Evolutionary conservation across 2,888 invertebrate species (phyloP).

Genomic region (Aporophyla lueneburgensis): DNA sequence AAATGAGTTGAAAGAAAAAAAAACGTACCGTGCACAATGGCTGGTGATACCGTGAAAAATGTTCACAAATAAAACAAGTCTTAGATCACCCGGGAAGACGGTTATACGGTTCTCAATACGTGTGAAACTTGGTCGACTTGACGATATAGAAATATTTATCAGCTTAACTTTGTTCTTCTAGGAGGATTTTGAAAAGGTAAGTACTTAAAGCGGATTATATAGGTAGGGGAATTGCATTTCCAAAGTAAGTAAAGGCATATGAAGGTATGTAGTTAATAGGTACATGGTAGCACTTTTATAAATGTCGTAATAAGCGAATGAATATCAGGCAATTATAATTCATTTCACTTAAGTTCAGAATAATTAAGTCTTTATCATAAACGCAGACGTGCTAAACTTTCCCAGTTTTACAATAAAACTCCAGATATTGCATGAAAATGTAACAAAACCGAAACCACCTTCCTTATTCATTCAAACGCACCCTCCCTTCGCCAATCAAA

Average conservation of each 20-base stretch:
- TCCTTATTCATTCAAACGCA: conserved; percentile 20
- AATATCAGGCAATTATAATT: background rate
- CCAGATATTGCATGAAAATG: background rate
- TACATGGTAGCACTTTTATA: background rate
- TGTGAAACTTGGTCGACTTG: conserved; percentile 58
- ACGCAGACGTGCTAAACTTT: background rate
- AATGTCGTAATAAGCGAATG: background rate
- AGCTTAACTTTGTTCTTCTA: background rate
- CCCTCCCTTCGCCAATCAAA: conserved; percentile 28
- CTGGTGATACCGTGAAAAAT: conserved; percentile 82
- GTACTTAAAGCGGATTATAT: background rate
- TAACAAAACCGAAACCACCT: background rate
- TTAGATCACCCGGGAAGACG: conserved; percentile 66
- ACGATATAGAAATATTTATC: conserved; percentile 18
- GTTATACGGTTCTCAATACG: conserved; percentile 74
- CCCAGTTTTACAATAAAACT: background rate
- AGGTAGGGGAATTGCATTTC: background rate
- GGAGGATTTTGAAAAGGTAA: background rate
- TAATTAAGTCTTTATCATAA: background rate
- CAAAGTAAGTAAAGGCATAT: background rate
- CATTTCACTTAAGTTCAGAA: background rate
- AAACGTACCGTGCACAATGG: conserved; percentile 79
- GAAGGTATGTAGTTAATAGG: background rate
- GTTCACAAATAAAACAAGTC: conserved; percentile 81
- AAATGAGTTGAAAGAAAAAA: conserved; percentile 55